phyloP scores from a whole-genome alignment of 2,797 vertebrate species.

The Siniperca undulata region DNA sequence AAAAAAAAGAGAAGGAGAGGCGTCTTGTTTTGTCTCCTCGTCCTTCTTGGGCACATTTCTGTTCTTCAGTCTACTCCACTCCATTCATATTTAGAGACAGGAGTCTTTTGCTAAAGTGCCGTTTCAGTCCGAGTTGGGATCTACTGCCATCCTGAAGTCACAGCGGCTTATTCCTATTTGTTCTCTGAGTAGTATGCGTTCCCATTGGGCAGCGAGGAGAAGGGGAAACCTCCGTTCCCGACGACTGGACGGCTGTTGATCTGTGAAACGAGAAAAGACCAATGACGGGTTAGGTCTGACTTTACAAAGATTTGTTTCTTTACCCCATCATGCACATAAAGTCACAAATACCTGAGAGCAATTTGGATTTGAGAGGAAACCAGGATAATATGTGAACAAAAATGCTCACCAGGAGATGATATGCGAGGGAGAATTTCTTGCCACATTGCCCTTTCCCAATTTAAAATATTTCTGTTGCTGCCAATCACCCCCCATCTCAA shows the following conservation, averaged over 20 bases:
- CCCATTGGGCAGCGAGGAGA: slow-evolving; percentile 64
- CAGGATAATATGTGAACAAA: not conserved
- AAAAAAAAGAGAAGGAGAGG: not conserved
- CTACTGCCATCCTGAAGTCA: slow-evolving; percentile 43
- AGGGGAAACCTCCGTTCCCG: slow-evolving; percentile 61
- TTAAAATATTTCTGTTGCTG: too few relatives aligned
- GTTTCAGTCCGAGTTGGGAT: slow-evolving; percentile 24
- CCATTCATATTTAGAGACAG: slow-evolving; percentile 37
- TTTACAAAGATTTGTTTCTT: not conserved
- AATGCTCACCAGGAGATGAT: too few relatives aligned
- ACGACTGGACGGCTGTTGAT: slow-evolving; percentile 69
- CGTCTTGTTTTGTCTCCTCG: not conserved
- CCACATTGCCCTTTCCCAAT: too few relatives aligned
- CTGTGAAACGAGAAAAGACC: slow-evolving; percentile 54
- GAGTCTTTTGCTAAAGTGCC: slow-evolving; percentile 32
- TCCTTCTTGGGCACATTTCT: slow-evolving; percentile 5
- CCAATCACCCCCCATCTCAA: too few relatives aligned
- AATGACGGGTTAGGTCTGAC: not conserved
- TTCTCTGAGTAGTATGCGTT: slow-evolving; percentile 76
- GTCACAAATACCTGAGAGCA: not conserved
- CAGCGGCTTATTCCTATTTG: slow-evolving; percentile 69
- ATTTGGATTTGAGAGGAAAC: not conserved
- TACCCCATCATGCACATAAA: not conserved
- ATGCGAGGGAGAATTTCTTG: too few relatives aligned
- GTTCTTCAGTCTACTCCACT: slow-evolving; percentile 55